These are phyloP conservation scores for Chloropsis cyanopogon DNA, from an alignment of 2,113 vertebrate species.

Conservation along the genomic window DNA sequence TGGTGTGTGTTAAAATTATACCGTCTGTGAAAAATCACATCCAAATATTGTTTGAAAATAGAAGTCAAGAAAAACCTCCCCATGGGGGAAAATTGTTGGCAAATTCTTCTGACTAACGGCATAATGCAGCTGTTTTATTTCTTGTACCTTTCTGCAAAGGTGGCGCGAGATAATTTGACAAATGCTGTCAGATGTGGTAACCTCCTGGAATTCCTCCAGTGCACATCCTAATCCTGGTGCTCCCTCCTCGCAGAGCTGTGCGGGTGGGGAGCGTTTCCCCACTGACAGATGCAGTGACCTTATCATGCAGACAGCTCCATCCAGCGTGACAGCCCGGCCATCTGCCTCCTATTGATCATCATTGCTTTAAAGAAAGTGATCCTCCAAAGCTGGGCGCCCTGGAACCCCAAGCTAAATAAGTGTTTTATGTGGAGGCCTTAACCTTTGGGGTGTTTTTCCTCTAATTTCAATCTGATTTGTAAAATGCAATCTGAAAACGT, in stretches of 20 bases:
- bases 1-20: constrained; percentile 55
- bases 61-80: constrained; percentile 32
- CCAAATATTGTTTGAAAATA: constrained; percentile 37
- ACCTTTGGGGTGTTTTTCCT: neutral
- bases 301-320: constrained; percentile 67
- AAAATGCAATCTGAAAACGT: neutral
- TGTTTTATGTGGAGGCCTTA: neutral
- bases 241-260: constrained; percentile 5
- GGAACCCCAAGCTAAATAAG: constrained; percentile 25
- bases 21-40: constrained; percentile 42
- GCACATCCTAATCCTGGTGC: constrained; percentile 49
- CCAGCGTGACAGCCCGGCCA: constrained; percentile 65
- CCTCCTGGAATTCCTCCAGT: constrained; percentile 37
- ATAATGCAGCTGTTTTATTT: neutral
- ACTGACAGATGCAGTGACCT: constrained; percentile 74
- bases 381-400: constrained; percentile 2
- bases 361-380: constrained; percentile 63
- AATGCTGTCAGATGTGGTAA: constrained; percentile 11
- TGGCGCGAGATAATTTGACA: constrained; percentile 39
- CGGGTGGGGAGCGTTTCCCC: constrained; percentile 36
- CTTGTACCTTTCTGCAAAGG: neutral
- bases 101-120: neutral
- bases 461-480: constrained; percentile 9
- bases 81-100: neutral
- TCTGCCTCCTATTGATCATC: constrained; percentile 71